Percentiles rank a stretch among this genome's conserved stretches.
Evolutionary conservation across 2,888 invertebrate species (phyloP).

Genomic region (Epinotia brunnichana): DNA sequence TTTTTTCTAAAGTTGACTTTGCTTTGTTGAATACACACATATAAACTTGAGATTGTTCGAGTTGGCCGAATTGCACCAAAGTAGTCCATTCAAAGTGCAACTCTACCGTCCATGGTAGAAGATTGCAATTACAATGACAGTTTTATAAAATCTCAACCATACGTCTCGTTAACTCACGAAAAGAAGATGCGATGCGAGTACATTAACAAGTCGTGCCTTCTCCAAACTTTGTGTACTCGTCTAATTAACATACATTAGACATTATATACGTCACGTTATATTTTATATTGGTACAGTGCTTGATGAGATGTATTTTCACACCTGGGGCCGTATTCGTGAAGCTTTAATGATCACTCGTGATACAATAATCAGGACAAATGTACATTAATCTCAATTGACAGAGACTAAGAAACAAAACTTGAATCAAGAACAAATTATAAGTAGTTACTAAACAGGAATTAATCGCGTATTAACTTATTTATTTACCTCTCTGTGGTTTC

Average conservation of each 20-base stretch:
- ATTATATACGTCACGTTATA: neutral
- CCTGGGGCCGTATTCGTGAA: neutral
- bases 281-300: neutral
- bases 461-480: too few species aligned
- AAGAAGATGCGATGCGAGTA: too few species aligned
- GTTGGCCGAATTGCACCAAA: too few species aligned
- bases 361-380: neutral
- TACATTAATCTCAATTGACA: neutral
- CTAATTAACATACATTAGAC: neutral
- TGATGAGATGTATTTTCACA: neutral
- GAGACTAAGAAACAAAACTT: too few species aligned
- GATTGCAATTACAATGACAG: neutral
- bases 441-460: too few species aligned
- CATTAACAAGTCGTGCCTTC: constrained; percentile 2
- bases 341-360: neutral
- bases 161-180: too few species aligned
- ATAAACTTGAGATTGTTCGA: neutral
- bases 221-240: constrained; percentile 15
- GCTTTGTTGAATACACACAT: neutral
- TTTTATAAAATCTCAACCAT: too few species aligned
- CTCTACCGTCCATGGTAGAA: too few species aligned
- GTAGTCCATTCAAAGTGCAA: too few species aligned
- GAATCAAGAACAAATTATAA: too few species aligned
- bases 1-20: constrained; percentile 10
- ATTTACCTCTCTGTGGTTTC: too few species aligned